Evolutionary conservation across 2,888 invertebrate species (phyloP).

Genomic region (Exephanes ischioxanthus): DNA sequence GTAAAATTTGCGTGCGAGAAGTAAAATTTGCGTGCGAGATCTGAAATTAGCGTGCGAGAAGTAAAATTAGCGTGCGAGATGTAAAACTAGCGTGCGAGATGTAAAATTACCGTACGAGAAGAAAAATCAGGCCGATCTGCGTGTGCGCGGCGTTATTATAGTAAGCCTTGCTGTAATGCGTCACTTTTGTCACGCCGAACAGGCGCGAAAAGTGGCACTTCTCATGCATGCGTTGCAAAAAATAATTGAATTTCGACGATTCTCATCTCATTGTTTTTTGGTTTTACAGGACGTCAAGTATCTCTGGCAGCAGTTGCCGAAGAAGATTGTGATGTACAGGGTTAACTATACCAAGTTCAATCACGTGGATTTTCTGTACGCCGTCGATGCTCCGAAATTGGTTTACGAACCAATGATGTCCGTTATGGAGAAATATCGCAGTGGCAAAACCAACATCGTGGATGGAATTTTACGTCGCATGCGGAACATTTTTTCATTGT

Average conservation of each 20-base stretch:
- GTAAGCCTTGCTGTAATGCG: too few species aligned
- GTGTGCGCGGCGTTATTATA: too few species aligned
- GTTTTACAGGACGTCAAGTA: conserved; percentile 86
- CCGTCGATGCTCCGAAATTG: conserved; percentile 87
- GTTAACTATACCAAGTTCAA: conserved; percentile 89
- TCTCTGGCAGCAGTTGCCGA: conserved; percentile 86
- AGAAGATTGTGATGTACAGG: conserved; percentile 86
- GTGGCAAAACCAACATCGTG: not conserved
- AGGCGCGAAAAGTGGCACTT: too few species aligned
- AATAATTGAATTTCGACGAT: not conserved
- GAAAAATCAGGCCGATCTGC: too few species aligned
- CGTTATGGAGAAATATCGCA: conserved; percentile 41
- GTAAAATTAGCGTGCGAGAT: too few species aligned
- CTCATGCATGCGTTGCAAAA: not conserved
- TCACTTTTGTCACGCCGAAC: too few species aligned
- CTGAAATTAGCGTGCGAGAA: too few species aligned
- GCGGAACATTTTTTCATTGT: not conserved
- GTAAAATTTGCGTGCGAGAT: too few species aligned
- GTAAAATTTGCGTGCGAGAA: too few species aligned
- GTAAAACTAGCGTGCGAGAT: too few species aligned
- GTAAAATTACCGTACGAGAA: too few species aligned
- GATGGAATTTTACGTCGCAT: not conserved
- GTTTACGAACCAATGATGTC: conserved; percentile 86
- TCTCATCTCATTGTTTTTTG: conserved; percentile 12
- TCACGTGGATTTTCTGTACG: conserved; percentile 91